Base-by-base conservation (phyloP, 2,797 vertebrate genomes). In the Champsocephalus esox region DNA sequence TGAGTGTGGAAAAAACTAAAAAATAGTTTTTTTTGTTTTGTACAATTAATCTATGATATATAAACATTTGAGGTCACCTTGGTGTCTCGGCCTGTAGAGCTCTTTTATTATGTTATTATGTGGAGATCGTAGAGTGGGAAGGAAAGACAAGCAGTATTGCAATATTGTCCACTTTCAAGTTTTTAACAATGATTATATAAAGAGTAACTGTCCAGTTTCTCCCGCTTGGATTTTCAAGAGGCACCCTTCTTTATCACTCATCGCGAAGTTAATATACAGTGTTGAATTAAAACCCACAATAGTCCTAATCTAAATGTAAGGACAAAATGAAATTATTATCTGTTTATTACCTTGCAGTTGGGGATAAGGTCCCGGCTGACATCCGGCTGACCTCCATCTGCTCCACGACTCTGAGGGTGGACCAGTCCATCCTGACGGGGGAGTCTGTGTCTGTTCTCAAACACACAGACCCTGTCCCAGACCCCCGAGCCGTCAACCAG, bases 381-480 rank as follows among this genome's bases (percentile, higher is more conserved):
- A 96, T 96, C 89, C 85, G 95, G 49, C 83, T 95, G 79, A 91
- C 94, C 3, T 94, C 94, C 64, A 95, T 96, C 79, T 80, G 93
- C 2, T 96, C 95, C 77, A 96, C 95, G 71, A 96, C 95, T 1
- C 87, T 96, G 81, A 85, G 95, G 66, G 95, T 96, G 81, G 95
- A 96, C 85, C 95, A 96, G 93, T 96, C 95, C 78, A 95, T 96
- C 73, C 84, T 96, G 87, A 96, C 95, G 0, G 95, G 95, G 64
- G 95, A 96, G 89, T 95, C 94, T 0, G 94, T 95, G 34, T 95
- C 95, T 0, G 87, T 96, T 57, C 87, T 96, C 19, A 96, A 96
- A 82, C 95, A 96, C 91, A 96, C 94, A 0, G 95, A 96, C 80
- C 95, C 95, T 2, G 95, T 96, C 17, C 95, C 95, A 7, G 95